Base-by-base conservation (phyloP, 2,888 invertebrate species). In the Pyrrhosoma nymphula region DNA sequence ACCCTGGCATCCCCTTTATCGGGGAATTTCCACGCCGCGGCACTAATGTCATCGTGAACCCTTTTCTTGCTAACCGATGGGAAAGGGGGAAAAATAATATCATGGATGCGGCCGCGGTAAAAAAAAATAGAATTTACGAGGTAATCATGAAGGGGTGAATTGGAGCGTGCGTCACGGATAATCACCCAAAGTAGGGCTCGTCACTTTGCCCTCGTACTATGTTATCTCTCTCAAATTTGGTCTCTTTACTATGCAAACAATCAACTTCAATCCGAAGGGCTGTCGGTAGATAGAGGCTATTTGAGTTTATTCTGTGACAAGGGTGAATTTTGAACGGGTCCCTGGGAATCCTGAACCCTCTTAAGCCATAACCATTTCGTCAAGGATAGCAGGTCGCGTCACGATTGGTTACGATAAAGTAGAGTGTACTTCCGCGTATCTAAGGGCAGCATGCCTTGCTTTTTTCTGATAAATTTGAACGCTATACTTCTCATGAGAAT, bases 21-120 rank as follows among this genome's bases (percentile, higher is more conserved):
- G 35, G 75, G 30, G 75, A 82, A 82, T 82, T 82, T 82, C 75
- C 75, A 30, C 75, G 26, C 75, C 75, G 75, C 75, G 75, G 75
- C 30, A 30, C 75, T 82, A 82, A 82, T 82, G 75, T 35, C 75
- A 12, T 82, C 60, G 3, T 26, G 35, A 82, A n/a, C 75, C 75
- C 30, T 30, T 82, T 82, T 30, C 30, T 82, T 82, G 75, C 30
- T 2, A 0, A 30, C 14, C 30, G 35, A n/a, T 30, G 26, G 26
- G 69, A 23, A 69, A 69, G 75, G 8, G 35, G 75, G 30, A n/a
- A 60, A 69, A 23, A 69, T 69, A 69, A 10, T n/a, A 69, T 30
- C 18, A 14, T 30, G 75, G 35, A 30, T 82, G 75, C 75, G 75
- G 8, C 14, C 30, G 30, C 12, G 30, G 30, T 30, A 30, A 82